phyloP scores from a whole-genome alignment of 2,113 vertebrate genomes.

The Psophia crepitans region DNA sequence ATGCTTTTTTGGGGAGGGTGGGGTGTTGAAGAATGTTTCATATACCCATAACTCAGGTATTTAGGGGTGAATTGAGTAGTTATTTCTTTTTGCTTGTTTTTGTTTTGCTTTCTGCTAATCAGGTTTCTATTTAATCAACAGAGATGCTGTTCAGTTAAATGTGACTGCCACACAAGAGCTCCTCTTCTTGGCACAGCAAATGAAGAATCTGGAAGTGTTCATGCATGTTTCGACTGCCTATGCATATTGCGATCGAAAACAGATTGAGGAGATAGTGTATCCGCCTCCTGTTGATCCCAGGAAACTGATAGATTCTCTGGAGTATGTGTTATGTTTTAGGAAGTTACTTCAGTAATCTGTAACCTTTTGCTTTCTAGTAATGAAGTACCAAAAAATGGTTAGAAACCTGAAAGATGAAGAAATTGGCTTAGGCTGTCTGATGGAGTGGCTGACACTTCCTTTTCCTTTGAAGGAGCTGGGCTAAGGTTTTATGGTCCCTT shows the following conservation, averaged over 20 bases:
- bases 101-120: not conserved
- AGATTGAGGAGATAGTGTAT: conserved; percentile 93
- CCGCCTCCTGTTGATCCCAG: conserved; percentile 91
- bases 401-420: not conserved
- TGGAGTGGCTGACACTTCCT: not conserved
- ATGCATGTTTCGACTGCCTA: conserved; percentile 95
- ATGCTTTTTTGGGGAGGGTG: not conserved
- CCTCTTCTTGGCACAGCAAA: conserved; percentile 84
- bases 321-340: conserved; percentile 76
- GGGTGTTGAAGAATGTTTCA: not conserved
- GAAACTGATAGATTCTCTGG: conserved; percentile 92
- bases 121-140: conserved; percentile 41
- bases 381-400: not conserved
- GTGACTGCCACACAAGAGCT: conserved; percentile 92
- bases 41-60: not conserved
- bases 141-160: conserved; percentile 94
- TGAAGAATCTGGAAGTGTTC: conserved; percentile 93
- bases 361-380: not conserved
- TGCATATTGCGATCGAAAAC: conserved; percentile 91
- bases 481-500: not conserved
- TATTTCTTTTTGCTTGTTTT: not conserved
- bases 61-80: not conserved
- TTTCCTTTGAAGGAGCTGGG: not conserved
- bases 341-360: not conserved
- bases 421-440: not conserved